phyloP scores from a whole-genome alignment of 2,888 invertebrate species.

The Clostera curtula region DNA sequence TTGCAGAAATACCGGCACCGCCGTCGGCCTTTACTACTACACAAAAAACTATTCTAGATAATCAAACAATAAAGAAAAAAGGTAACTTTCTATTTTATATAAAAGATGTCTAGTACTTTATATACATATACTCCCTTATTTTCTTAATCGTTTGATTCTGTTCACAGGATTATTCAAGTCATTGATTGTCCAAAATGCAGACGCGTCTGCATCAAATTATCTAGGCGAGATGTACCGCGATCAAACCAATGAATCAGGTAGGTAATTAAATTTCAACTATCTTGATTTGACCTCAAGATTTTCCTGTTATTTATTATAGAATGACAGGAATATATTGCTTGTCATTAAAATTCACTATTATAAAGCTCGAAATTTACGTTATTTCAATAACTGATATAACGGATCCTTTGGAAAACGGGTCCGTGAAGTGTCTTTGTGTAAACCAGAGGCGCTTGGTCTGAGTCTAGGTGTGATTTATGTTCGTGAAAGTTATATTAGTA shows the following conservation, averaged over 20 bases:
- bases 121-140: not conserved
- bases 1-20: constrained; percentile 88
- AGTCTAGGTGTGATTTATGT: no score
- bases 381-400: no score
- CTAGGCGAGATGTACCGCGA: constrained; percentile 64
- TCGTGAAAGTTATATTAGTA: no score
- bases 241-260: constrained; percentile 63
- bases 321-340: not conserved
- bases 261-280: constrained; percentile 15
- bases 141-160: not conserved
- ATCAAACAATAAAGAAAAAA: constrained; percentile 65
- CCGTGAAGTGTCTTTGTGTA: no score
- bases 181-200: constrained; percentile 46
- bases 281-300: not conserved
- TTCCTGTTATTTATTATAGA: no score
- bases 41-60: constrained; percentile 54
- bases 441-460: no score
- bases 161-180: constrained; percentile 50
- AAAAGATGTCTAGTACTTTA: not conserved
- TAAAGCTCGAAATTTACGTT: no score
- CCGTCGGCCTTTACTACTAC: constrained; percentile 82
- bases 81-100: constrained; percentile 34
- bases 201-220: constrained; percentile 64
- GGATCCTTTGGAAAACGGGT: no score
- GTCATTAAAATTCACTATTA: no score